A percentile compares a stretch with the other conserved stretches of the same genome.
phyloP scores from a whole-genome alignment of 30 jellyfish, hydroid and myxozoan species.

The Aurelia sp. region DNA sequence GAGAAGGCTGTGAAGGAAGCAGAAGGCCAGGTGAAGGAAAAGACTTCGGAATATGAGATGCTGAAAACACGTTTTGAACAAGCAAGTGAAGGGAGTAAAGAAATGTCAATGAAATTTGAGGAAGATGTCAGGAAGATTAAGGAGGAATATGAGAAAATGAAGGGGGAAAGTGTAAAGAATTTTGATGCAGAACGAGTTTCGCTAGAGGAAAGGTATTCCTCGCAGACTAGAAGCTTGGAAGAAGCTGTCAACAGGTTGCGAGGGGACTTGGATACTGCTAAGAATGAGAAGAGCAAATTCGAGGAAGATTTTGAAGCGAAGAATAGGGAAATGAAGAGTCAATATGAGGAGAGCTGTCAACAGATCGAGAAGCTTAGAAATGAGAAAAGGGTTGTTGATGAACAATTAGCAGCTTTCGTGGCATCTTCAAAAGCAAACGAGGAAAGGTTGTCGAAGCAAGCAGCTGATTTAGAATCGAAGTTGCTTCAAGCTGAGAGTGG shows the following conservation, averaged over 20 bases:
- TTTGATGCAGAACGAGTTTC: slow-evolving; percentile 1
- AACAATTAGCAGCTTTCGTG: not conserved
- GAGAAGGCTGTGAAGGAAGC: slow-evolving; percentile 45
- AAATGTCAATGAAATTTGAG: slow-evolving; percentile 13
- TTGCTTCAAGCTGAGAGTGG: slow-evolving; percentile 19
- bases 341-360: slow-evolving; percentile 17
- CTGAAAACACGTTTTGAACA: slow-evolving; percentile 30
- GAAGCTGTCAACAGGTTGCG: slow-evolving; percentile 8
- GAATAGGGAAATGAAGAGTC: slow-evolving; percentile 22
- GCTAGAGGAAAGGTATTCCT: not conserved
- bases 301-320: slow-evolving; percentile 3
- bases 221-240: slow-evolving; percentile 14
- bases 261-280: slow-evolving; percentile 13
- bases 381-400: slow-evolving; percentile 18
- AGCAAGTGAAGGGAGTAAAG: slow-evolving; percentile 13
- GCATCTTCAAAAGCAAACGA: slow-evolving; percentile 18
- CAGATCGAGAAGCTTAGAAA: slow-evolving; percentile 20
- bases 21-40: slow-evolving; percentile 18
- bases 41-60: slow-evolving; percentile 2
- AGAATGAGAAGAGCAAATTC: slow-evolving; percentile 19
- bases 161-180: not conserved
- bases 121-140: slow-evolving; percentile 11
- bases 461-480: slow-evolving; percentile 12
- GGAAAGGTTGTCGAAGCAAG: slow-evolving; percentile 23
- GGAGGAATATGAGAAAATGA: slow-evolving; percentile 14